Percentiles rank a stretch among this genome's conserved stretches.
phyloP scores from a whole-genome alignment of 2,888 invertebrate genomes.

The Folsomia manolachei region DNA sequence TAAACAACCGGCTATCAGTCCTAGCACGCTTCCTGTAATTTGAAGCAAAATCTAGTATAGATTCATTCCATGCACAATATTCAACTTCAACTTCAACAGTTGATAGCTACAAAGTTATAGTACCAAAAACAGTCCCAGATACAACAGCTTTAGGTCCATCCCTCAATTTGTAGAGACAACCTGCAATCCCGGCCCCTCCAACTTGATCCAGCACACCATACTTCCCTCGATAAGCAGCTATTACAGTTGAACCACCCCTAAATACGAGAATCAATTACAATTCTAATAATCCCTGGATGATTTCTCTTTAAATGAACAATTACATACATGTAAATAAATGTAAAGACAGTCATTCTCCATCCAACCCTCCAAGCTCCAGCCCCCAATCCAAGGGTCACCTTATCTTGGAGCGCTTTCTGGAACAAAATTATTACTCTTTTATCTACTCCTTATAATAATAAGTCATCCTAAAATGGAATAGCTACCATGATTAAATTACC shows the following conservation, averaged over 20 bases:
- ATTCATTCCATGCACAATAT: no score
- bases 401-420: constrained; percentile 68
- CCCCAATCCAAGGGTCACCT: constrained; percentile 66
- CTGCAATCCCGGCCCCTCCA: constrained; percentile 65
- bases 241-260: constrained; percentile 64
- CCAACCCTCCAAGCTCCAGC: constrained; percentile 71
- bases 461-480: no score
- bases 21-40: constrained; percentile 61
- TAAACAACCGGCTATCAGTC: constrained; percentile 62
- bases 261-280: no score
- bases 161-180: constrained; percentile 66
- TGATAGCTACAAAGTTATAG: no score
- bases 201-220: constrained; percentile 67
- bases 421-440: no score
- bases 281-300: background rate
- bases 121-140: constrained; percentile 68
- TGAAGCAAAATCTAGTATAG: constrained; percentile 12
- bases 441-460: no score
- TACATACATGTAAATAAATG: constrained; percentile 66
- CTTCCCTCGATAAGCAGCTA: constrained; percentile 67
- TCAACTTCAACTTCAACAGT: no score
- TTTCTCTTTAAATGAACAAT: background rate
- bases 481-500: constrained; percentile 33
- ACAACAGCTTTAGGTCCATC: constrained; percentile 67
- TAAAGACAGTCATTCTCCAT: constrained; percentile 67